Conservation (phyloP, 2,797 vertebrate genomes). For the Anas bahamensis region DNA sequence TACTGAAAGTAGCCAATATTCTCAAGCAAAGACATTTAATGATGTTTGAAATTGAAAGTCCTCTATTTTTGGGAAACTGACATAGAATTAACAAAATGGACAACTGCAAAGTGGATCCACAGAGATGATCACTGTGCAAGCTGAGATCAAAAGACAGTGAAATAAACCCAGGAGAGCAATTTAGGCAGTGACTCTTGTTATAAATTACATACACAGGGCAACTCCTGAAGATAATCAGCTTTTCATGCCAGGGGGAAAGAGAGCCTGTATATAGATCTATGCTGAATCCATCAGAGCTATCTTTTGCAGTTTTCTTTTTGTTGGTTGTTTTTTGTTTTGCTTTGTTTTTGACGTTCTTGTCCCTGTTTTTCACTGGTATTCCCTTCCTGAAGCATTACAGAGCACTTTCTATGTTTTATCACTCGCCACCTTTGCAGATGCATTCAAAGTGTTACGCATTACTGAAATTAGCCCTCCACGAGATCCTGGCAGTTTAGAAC, state of each 20-base stretch:
- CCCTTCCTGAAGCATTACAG: neutral
- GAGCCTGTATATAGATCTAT: neutral
- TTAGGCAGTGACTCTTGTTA: neutral
- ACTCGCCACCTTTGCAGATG: conserved; percentile 33
- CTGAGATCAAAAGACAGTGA: neutral
- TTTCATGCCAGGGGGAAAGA: neutral
- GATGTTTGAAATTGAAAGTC: conserved; percentile 30
- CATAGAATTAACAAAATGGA: neutral
- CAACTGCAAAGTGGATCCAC: neutral
- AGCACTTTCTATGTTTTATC: neutral
- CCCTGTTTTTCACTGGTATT: neutral
- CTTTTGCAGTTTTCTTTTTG: neutral
- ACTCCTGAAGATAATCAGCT: neutral
- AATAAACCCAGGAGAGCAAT: neutral
- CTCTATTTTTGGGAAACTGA: neutral
- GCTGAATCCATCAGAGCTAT: neutral
- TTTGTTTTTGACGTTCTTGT: neutral
- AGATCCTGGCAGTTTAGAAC: conserved; percentile 59
- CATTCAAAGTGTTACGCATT: conserved; percentile 19
- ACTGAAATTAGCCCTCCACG: conserved; percentile 57
- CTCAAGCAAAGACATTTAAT: conserved; percentile 34
- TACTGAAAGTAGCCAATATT: conserved; percentile 22
- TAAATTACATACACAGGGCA: neutral
- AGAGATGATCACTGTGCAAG: neutral
- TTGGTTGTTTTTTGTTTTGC: neutral